phyloP scores from a whole-genome alignment of 53 echinoderm and acorn worm genomes.

The Stichopus horrens region DNA sequence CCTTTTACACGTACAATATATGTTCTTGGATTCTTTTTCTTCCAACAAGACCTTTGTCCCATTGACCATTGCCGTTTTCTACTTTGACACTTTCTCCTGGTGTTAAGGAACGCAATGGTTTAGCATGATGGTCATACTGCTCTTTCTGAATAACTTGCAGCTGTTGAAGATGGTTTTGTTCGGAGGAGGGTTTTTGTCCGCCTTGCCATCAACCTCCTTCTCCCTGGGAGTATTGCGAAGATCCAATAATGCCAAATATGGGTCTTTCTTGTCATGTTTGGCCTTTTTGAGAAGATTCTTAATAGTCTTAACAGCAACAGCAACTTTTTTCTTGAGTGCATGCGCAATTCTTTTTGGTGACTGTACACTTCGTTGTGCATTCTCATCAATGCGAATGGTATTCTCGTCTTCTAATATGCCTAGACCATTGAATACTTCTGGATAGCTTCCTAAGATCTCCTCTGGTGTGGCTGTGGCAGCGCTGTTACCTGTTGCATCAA shows the following conservation, averaged over 20 bases:
- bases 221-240: no score
- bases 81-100: no score
- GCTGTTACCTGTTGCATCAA: no score
- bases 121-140: no score
- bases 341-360: conserved; percentile 14
- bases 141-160: no score
- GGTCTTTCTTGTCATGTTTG: no score
- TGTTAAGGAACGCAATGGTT: no score
- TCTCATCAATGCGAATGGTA: not conserved
- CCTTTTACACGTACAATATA: not conserved
- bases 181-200: no score
- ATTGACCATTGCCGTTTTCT: not conserved
- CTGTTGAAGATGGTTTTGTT: no score
- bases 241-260: no score
- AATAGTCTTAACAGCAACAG: not conserved
- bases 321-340: conserved; percentile 4
- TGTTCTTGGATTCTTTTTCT: not conserved
- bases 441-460: not conserved
- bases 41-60: not conserved
- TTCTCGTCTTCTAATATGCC: conserved; percentile 2
- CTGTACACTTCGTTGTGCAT: not conserved
- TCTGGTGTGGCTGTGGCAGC: not conserved
- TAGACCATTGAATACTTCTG: conserved; percentile 13
- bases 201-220: no score
- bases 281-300: not conserved